A percentile compares a stretch with the other conserved stretches of the same genome.
Evolutionary conservation across 2,113 vertebrate species (phyloP).

Genomic region (Labeo rohita): DNA sequence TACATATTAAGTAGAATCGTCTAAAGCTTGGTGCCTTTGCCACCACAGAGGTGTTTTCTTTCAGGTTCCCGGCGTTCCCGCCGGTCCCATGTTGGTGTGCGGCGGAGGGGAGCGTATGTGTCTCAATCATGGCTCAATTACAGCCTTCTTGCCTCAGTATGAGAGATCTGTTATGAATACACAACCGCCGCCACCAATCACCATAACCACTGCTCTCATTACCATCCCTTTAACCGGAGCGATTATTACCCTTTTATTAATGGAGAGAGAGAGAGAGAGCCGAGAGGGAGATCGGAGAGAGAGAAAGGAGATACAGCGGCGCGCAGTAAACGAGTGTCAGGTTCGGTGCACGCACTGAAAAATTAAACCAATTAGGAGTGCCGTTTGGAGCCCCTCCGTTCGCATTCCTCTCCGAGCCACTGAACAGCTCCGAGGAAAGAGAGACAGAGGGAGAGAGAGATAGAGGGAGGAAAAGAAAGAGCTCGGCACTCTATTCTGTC

Average conservation of each 20-base stretch:
- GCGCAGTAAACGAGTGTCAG: slow-evolving; percentile 59
- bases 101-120: slow-evolving; percentile 39
- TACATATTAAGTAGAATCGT: neutral
- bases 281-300: neutral
- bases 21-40: neutral
- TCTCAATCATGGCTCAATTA: slow-evolving; percentile 60
- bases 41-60: neutral
- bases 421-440: slow-evolving; percentile 48
- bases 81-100: neutral
- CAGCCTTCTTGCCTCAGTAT: slow-evolving; percentile 38
- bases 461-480: slow-evolving; percentile 44
- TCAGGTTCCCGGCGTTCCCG: neutral
- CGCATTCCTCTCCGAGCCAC: slow-evolving; percentile 56
- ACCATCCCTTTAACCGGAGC: slow-evolving; percentile 57
- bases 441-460: slow-evolving; percentile 35
- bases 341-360: slow-evolving; percentile 59
- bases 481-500: slow-evolving; percentile 53
- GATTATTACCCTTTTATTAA: slow-evolving; percentile 62
- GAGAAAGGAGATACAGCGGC: slow-evolving; percentile 47
- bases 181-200: slow-evolving; percentile 56
- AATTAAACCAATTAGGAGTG: slow-evolving; percentile 67
- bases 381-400: slow-evolving; percentile 56
- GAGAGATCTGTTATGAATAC: slow-evolving; percentile 57
- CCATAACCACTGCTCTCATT: slow-evolving; percentile 58
- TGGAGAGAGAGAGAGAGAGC: slow-evolving; percentile 28